These are phyloP conservation scores for Callipepla squamata DNA, from an alignment of 2,113 vertebrate genomes.

Conservation along the genomic window DNA sequence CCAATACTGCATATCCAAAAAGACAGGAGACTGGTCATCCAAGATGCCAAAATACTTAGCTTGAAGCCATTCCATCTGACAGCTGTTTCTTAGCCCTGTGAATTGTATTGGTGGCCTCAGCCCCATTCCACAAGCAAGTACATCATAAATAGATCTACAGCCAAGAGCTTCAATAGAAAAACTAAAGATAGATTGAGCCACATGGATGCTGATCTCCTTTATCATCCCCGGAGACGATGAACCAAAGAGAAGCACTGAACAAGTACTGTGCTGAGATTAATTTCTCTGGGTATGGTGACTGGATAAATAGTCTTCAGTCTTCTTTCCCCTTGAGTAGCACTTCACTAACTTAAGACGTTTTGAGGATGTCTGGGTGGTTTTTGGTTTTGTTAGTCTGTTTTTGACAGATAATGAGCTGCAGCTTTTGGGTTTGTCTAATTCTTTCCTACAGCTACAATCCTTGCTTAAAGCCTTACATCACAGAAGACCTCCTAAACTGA, in stretches of 20 bases:
- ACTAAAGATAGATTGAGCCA: not conserved
- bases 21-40: not conserved
- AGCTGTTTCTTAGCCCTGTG: not conserved
- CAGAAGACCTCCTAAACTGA: not conserved
- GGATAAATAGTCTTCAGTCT: not conserved
- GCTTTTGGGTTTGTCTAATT: not conserved
- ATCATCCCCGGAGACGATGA: not conserved
- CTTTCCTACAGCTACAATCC: not conserved
- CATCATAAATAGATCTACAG: not conserved
- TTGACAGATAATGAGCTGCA: not conserved
- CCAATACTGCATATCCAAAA: not conserved
- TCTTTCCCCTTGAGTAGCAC: not conserved
- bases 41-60: not conserved
- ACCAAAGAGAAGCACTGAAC: not conserved
- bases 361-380: not conserved
- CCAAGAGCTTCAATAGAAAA: not conserved
- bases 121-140: not conserved
- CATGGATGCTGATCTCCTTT: not conserved
- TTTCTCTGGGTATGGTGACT: not conserved
- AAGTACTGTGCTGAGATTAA: not conserved
- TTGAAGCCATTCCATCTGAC: not conserved
- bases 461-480: not conserved
- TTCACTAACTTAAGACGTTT: not conserved
- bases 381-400: not conserved
- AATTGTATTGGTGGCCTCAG: slow-evolving; percentile 17